Evolutionary conservation across 2,113 vertebrate species (phyloP).

Genomic region (Illadopsis cleaveri): DNA sequence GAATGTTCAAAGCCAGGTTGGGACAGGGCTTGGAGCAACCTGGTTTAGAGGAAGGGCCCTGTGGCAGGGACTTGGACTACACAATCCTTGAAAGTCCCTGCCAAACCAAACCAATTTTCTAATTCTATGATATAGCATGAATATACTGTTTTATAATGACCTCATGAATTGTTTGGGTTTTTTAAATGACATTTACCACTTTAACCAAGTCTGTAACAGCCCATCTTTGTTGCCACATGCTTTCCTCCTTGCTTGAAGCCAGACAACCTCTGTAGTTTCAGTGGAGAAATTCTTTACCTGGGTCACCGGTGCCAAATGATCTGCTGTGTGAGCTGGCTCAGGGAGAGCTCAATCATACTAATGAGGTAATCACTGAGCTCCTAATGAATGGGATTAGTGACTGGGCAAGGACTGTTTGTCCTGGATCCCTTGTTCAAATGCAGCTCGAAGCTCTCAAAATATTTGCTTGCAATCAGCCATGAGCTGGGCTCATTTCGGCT

Average conservation of each 20-base stretch:
- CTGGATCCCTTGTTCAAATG: slow-evolving; percentile 26
- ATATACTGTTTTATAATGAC: not conserved
- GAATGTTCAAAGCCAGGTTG: not conserved
- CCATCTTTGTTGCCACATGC: not conserved
- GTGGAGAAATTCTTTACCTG: not conserved
- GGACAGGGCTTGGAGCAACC: not conserved
- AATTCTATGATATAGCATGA: not conserved
- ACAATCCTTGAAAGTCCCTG: not conserved
- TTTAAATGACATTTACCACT: not conserved
- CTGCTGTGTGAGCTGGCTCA: not conserved
- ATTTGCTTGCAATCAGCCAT: not conserved
- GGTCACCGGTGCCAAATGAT: not conserved
- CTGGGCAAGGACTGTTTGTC: slow-evolving; percentile 32
- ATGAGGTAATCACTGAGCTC: slow-evolving; percentile 43
- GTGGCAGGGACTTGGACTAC: too few relatives aligned
- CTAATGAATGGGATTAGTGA: slow-evolving; percentile 27
- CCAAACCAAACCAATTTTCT: not conserved
- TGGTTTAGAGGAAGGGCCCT: not conserved
- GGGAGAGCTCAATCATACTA: not conserved
- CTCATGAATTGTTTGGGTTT: not conserved
- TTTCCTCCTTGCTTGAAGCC: not conserved
- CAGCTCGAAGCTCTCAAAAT: not conserved
- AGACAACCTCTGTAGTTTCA: not conserved
- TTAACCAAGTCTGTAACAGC: not conserved
- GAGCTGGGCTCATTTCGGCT: not conserved